Conservation (phyloP, 37 sponge, comb jelly and placozoan species). For the Mnemiopsis leidyi region DNA sequence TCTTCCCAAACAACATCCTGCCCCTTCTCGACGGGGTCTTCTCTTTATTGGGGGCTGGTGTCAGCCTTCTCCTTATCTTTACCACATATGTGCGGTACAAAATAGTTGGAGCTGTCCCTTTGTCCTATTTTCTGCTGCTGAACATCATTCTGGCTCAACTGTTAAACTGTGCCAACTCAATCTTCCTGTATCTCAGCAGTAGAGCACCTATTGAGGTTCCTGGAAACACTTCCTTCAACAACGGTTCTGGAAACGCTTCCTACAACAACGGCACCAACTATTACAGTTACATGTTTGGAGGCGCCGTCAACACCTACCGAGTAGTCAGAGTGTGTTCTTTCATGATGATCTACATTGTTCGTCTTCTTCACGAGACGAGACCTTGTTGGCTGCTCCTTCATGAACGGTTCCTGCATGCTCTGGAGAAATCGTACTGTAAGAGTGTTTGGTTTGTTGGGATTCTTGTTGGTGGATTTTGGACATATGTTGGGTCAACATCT, state of each 20-base stretch:
- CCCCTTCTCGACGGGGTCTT: background rate
- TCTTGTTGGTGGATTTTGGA: background rate
- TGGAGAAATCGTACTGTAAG: background rate
- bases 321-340: background rate
- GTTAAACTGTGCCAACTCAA: background rate
- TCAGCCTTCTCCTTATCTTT: background rate
- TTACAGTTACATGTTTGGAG: background rate
- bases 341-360: background rate
- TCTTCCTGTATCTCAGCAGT: background rate
- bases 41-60: background rate
- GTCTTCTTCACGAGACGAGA: background rate
- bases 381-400: background rate
- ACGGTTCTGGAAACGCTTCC: too few species aligned
- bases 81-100: background rate
- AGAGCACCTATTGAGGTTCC: background rate
- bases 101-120: background rate
- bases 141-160: background rate
- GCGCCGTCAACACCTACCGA: background rate
- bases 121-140: background rate
- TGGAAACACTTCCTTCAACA: too few species aligned
- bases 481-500: too few species aligned
- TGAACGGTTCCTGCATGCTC: background rate
- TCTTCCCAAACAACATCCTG: background rate
- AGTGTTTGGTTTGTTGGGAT: background rate
- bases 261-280: background rate